Conservation (phyloP, 2,797 vertebrate genomes). For the Liasis olivaceus region DNA sequence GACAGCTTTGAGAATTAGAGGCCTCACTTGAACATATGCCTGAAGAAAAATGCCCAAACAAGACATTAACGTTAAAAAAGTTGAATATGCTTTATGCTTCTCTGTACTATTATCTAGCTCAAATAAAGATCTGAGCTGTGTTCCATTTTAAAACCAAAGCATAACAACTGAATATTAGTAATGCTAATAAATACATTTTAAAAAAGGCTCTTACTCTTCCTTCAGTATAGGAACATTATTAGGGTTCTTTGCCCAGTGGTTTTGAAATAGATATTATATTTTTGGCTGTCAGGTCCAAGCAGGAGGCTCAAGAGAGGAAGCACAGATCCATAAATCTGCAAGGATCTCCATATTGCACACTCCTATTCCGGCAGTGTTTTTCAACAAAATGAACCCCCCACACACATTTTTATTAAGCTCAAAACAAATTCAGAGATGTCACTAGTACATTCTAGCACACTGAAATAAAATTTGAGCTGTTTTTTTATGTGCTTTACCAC, state of each 20-base stretch:
- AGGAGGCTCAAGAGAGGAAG: not conserved
- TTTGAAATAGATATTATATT: not conserved
- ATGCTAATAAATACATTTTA: not conserved
- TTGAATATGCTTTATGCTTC: rapidly evolving
- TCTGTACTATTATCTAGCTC: not conserved
- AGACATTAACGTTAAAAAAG: not conserved
- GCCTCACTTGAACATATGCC: constrained; percentile 46
- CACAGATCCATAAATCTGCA: not conserved
- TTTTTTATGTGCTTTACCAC: too few species aligned
- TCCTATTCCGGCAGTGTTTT: too few species aligned
- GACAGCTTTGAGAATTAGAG: constrained; percentile 40
- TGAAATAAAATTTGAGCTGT: too few species aligned
- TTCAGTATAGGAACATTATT: too few species aligned
- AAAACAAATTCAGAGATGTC: too few species aligned
- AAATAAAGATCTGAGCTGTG: not conserved
- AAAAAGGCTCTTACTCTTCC: not conserved
- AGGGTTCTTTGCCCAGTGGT: not conserved
- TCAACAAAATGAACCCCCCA: too few species aligned
- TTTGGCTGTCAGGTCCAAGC: not conserved
- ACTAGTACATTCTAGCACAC: too few species aligned
- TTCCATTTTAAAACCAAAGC: not conserved
- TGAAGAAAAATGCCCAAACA: constrained; percentile 32
- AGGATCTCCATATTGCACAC: too few species aligned
- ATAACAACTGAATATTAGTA: not conserved
- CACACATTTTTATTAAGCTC: too few species aligned